A percentile compares a stretch with the other conserved stretches of the same genome.
Conservation (phyloP, 2,797 vertebrate genomes). For the Babyrousa celebensis region DNA sequence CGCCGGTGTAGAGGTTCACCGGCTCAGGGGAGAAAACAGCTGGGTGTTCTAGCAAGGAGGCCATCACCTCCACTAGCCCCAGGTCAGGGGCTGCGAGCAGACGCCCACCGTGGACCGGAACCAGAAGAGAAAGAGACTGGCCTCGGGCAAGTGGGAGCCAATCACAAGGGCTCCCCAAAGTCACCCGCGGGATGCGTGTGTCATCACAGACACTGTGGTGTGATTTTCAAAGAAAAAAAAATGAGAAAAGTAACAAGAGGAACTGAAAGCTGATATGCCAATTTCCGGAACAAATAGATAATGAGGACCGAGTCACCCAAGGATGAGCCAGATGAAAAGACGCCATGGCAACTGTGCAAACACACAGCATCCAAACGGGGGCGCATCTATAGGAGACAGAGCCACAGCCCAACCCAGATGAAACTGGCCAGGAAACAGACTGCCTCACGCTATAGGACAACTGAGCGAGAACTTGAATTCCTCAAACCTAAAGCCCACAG, state of each 20-base stretch:
- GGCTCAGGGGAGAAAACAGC: not conserved
- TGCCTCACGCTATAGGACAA: accelerated
- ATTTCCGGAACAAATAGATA: not conserved
- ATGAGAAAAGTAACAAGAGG: not conserved
- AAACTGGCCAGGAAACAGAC: not conserved
- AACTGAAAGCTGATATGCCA: not conserved
- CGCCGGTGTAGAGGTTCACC: not conserved
- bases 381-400: accelerated
- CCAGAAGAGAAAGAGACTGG: not conserved
- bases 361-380: accelerated
- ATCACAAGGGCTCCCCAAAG: not conserved
- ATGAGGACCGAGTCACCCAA: accelerated
- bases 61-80: not conserved
- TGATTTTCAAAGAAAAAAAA: not conserved
- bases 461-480: accelerated
- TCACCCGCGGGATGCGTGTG: accelerated
- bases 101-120: accelerated
- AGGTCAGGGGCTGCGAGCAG: not conserved
- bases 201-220: not conserved
- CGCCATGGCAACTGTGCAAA: not conserved
- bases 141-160: no score
- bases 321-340: accelerated
- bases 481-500: accelerated
- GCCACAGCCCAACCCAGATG: accelerated
- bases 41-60: accelerated